phyloP scores from a whole-genome alignment of 2,113 vertebrate genomes.

The Aldabrachelys gigantea region DNA sequence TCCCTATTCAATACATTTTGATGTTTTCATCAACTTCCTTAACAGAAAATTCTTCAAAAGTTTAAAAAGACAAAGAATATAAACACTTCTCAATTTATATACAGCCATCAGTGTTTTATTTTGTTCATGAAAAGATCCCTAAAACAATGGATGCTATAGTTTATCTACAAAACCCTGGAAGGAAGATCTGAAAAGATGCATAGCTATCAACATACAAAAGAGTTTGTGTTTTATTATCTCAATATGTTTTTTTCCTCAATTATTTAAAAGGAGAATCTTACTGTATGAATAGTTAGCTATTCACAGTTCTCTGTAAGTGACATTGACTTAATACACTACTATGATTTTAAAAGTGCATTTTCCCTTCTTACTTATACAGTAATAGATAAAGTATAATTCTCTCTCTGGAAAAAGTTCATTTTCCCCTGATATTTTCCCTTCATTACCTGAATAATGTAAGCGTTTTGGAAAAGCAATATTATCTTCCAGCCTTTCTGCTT shows the following conservation, averaged over 20 bases:
- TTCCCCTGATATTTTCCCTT: neutral
- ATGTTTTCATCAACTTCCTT: neutral
- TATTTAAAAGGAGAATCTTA: neutral
- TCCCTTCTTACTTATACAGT: neutral
- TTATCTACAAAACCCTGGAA: neutral
- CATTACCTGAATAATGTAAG: neutral
- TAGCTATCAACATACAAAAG: neutral
- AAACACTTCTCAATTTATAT: neutral
- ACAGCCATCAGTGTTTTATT: neutral
- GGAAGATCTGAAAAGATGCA: neutral
- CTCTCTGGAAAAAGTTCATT: neutral
- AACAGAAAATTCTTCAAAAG: neutral
- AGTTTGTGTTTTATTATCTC: neutral
- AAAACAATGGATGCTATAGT: neutral
- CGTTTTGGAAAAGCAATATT: neutral
- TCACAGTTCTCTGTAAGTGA: neutral
- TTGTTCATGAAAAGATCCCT: neutral
- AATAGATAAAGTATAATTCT: neutral
- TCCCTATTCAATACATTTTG: neutral
- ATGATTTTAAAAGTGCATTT: neutral
- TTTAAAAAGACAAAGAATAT: neutral
- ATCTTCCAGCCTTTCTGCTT: neutral
- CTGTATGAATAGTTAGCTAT: neutral
- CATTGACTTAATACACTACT: neutral
- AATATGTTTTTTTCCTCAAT: neutral